Percentiles rank a stretch among this genome's conserved stretches.
These are phyloP conservation scores for Streptopelia turtur DNA, from an alignment of 2,797 vertebrate genomes.

Conservation along the genomic window DNA sequence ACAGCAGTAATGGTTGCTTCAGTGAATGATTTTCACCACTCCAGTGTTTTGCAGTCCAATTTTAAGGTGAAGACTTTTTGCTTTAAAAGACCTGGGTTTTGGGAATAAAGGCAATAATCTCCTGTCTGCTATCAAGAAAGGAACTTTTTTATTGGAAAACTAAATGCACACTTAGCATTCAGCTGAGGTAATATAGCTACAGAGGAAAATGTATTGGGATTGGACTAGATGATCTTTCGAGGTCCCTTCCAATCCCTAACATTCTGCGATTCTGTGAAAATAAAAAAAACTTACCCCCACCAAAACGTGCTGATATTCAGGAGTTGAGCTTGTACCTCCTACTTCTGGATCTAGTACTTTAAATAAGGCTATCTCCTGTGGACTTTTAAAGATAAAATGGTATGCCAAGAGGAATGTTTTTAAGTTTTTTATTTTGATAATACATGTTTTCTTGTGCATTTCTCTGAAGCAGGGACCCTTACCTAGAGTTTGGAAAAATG, in stretches of 20 bases:
- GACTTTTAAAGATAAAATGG: neutral
- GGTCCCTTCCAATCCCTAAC: no score
- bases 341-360: neutral
- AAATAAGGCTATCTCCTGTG: neutral
- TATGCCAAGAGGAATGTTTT: neutral
- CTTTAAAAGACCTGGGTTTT: neutral
- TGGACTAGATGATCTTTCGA: no score
- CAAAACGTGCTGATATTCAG: neutral
- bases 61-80: neutral
- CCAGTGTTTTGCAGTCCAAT: neutral
- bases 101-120: neutral
- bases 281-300: no score
- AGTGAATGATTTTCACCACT: neutral
- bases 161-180: neutral
- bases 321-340: neutral
- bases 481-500: neutral
- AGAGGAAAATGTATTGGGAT: neutral
- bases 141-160: neutral
- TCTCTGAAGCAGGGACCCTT: neutral
- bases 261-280: no score
- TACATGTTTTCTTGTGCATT: neutral
- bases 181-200: neutral
- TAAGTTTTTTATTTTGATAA: neutral
- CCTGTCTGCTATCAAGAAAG: neutral
- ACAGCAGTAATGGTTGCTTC: neutral